Base-by-base conservation (phyloP, 2,113 vertebrate genomes). In the Rafetus swinhoei region DNA sequence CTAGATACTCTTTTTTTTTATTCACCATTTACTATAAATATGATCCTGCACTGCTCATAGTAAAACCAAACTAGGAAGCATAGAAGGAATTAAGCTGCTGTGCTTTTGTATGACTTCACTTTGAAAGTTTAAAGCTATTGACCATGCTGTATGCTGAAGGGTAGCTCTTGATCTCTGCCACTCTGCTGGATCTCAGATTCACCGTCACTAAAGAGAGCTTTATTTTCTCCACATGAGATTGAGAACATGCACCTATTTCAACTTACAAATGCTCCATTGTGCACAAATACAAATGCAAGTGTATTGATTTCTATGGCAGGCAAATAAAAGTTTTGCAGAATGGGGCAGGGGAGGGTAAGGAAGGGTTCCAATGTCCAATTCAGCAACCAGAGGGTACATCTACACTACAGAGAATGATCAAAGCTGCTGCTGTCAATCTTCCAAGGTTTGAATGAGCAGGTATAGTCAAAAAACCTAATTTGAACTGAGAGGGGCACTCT, bases 1-100 rank as follows among this genome's bases (percentile, higher is more conserved):
- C 92, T 87, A 92, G 90, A 93, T 69, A 74, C 10, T 54, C 81
- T 88, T 94, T 93, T 88, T 88, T 93, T 94, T 94, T 91, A 56
- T 84, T 84, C 62, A 39, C 65, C 59, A 83, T 94, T 94, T 90
- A 55, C 93, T 94, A n/a, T 90, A 95, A 97, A 97, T 90, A 87
- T 85, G 60, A 92, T 93, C 96, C 84, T 60, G 19, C 88, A 45
- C 45, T 45, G 45, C 4, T 79, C 1, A 87, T 91, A 94, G 21
- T 79, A 50, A 60, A 82, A 55, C 45, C 88, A 53, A 92, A n/a
- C 50, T 76, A 6, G 19, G 86, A 87, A 92, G 91, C 90, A 92
- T 22, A 94, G 69, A 90, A 89, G 52, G 83, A 82, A 82, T 79
- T 65, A n/a, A 52, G 81, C 83, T 55, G 81, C 94, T 96, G 95